These are phyloP conservation scores for Eurystomus gularis DNA, from an alignment of 2,113 vertebrate genomes.

Conservation along the genomic window DNA sequence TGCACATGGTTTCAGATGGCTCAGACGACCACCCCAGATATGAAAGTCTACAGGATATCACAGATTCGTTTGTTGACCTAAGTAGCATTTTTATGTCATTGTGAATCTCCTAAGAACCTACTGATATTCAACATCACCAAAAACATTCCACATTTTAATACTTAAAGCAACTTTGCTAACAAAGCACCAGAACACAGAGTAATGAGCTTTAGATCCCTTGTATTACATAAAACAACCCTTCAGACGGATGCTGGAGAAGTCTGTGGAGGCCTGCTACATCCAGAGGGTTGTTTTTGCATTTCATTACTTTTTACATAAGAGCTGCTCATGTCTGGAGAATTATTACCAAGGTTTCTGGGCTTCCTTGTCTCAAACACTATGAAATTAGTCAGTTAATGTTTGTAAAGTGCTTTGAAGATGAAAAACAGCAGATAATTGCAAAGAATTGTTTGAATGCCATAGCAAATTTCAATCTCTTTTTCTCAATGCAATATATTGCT, in stretches of 20 bases:
- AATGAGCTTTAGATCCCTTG: neutral
- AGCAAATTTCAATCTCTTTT: conserved; percentile 15
- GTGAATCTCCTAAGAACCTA: neutral
- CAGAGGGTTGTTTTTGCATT: conserved; percentile 34
- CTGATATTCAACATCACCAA: neutral
- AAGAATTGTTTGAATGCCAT: neutral
- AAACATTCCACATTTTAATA: neutral
- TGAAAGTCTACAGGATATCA: neutral
- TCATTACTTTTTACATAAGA: conserved; percentile 55
- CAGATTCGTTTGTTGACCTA: conserved; percentile 52
- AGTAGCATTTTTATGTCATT: conserved; percentile 35
- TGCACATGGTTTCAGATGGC: neutral
- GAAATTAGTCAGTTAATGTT: conserved; percentile 10
- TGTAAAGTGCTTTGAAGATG: conserved; percentile 41
- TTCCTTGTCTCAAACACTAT: conserved; percentile 4
- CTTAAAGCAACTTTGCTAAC: conserved; percentile 2
- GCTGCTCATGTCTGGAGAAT: conserved; percentile 39
- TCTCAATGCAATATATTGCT: neutral
- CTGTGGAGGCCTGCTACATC: conserved; percentile 5
- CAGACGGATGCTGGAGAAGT: neutral
- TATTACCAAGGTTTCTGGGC: conserved; percentile 33
- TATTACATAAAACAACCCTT: conserved; percentile 33
- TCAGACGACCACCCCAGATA: neutral
- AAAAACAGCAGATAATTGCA: conserved; percentile 30
- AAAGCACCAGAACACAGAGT: neutral